Evolutionary conservation across 2,888 invertebrate genomes (phyloP), one percentile per base, ranked within the genome.

Genomic region (Perithous albicinctus): DNA sequence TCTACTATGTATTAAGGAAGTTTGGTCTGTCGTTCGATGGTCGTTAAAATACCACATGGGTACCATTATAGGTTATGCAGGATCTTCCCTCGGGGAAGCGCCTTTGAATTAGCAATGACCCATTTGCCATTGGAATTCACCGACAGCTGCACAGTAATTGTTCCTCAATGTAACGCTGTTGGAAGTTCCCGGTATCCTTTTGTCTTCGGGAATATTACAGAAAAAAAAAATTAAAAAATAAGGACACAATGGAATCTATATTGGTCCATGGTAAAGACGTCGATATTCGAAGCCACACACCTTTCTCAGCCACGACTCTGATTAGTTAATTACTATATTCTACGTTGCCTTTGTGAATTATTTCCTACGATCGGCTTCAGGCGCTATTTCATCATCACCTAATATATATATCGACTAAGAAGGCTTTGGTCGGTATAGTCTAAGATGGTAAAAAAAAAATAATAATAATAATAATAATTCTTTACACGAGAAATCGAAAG

Each of bases 81-180:
- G 7, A n/a, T 32, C 5, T 29, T 26, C 56, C 56, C n/a, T n/a
- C 4, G 4, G 29, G 56, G n/a, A 56, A 56, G 54, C 4, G 6
- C 6, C 56, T 29, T 56, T 56, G 56, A 56, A 56, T 56, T 56
- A 56, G n/a, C 29, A 56, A 56, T 29, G 56, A 56, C 56, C 56
- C 56, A 56, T 56, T 56, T 56, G 26, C 56, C 56, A 29, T 56
- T 15, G 54, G 56, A 56, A 29, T 56, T 56, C 56, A 29, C 54
- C 5, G 12, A n/a, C 54, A 54, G 54, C 29, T 29, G 29, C 29
- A n/a, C 56, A 5, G 56, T 29, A 29, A 56, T 56, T 56, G 56
- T 56, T 56, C 32, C 56, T 56, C 56, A 15, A 15, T 56, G 56
- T 56, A 56, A 56, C 29, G 29, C 56, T 29, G 15, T 56, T 29